Evolutionary conservation across 2,113 vertebrate genomes (phyloP).

Genomic region (Aspiorhynchus laticeps): DNA sequence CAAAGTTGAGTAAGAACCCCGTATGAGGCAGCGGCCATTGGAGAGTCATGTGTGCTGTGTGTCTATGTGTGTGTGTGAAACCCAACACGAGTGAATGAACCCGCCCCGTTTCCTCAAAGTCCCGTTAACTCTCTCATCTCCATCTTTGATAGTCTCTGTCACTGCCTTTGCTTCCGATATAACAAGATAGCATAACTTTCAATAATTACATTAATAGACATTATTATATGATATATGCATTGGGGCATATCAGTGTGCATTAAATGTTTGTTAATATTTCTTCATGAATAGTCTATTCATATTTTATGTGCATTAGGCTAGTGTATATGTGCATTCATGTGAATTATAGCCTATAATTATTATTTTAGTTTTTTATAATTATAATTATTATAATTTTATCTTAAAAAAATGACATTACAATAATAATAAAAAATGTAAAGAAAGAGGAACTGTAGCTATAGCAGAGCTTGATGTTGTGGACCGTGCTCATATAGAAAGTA

Average conservation of each 20-base stretch:
- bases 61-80: constrained; percentile 65
- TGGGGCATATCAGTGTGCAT: background rate
- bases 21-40: constrained; percentile 69
- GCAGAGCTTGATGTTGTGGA: background rate
- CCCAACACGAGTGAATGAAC: constrained; percentile 63
- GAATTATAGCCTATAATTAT: no score
- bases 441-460: background rate
- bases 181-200: background rate
- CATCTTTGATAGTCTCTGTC: background rate
- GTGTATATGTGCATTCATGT: background rate
- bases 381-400: no score
- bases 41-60: constrained; percentile 68
- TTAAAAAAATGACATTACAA: no score
- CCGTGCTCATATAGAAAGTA: background rate
- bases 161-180: background rate
- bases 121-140: constrained; percentile 39
- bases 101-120: constrained; percentile 68
- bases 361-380: no score
- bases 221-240: background rate
- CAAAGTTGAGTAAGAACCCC: constrained; percentile 66
- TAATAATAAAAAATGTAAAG: no score
- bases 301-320: background rate
- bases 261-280: background rate
- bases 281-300: background rate
- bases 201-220: background rate